Base-by-base conservation (phyloP, 2,113 vertebrate genomes). In the Dasyurus viverrinus region DNA sequence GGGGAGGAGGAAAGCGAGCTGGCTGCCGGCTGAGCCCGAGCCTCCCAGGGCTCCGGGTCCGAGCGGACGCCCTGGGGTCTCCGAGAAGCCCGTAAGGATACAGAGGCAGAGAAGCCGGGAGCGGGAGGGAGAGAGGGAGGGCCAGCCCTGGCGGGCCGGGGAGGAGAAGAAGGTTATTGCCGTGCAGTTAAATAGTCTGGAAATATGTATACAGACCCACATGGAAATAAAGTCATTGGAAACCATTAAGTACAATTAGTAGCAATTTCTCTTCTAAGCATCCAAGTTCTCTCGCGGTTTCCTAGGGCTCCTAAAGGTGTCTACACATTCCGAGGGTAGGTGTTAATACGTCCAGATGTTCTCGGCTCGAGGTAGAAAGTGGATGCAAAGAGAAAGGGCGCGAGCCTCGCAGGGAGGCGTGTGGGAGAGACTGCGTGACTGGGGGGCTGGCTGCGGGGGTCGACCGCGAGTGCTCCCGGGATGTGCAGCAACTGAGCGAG, bases 181-280 rank as follows among this genome's bases (percentile, higher is more conserved):
- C 94, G 93, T 94, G 96, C 54, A 92, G 94, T 95, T 96, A 96
- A 93, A 94, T 94, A 96, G 93, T 94, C 92, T 96, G 89, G 93
- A 97, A 97, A 97, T 95, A 90, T 94, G 97, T 90, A 95, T 84
- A 94, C 95, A 92, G 90, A 90, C 92, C 53, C 54, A 94, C 93
- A 93, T 93, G 96, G 93, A 97, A 98, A 97, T 97, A 97, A 96
- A 97, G 54, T 90, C 89, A 95, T 98, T 98, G 97, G 96, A 94
- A 96, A 96, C 94, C 96, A 96, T 93, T 96, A 95, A 89, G 94
- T 89, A 95, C 95, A 95, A 96, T 96, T 97, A 92, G 95, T 90
- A 90, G 46, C 89, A 90, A 94, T 96, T 97, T 95, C 95, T 96
- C 96, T 68, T 95, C 14, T 95, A 97, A 96, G 95, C 94, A 95